These are phyloP conservation scores for Calcarius lapponicus DNA, from an alignment of 2,797 vertebrate genomes.

Conservation along the genomic window DNA sequence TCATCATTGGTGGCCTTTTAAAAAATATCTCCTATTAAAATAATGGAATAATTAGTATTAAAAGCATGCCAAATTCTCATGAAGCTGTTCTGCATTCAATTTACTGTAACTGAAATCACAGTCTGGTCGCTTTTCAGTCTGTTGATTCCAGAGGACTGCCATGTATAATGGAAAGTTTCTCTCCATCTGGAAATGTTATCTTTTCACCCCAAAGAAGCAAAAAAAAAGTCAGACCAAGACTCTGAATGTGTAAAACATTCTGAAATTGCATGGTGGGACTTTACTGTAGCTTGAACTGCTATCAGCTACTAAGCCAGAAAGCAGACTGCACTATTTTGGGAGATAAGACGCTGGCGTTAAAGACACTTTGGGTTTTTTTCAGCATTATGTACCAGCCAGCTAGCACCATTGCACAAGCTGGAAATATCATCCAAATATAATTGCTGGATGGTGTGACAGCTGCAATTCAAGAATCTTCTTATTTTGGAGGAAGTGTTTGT, in stretches of 20 bases:
- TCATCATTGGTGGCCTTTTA: background rate
- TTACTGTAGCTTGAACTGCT: background rate
- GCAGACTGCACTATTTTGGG: background rate
- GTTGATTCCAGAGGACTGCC: background rate
- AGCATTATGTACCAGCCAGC: background rate
- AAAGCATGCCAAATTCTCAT: background rate
- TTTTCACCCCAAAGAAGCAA: background rate
- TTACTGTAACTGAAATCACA: background rate
- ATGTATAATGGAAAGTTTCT: background rate
- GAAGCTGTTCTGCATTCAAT: background rate
- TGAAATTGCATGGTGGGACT: background rate
- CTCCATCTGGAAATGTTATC: background rate
- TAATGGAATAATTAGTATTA: background rate
- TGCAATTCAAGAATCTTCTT: constrained; percentile 27
- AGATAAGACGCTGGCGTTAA: background rate
- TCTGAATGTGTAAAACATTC: background rate
- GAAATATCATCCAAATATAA: background rate
- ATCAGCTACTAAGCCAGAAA: background rate
- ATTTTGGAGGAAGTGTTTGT: constrained; percentile 33
- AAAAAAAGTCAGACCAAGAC: background rate
- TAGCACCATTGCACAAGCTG: background rate
- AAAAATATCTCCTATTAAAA: background rate
- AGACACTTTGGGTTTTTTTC: background rate
- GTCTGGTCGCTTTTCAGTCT: background rate
- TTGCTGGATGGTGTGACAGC: constrained; percentile 27